Conservation (phyloP, 2,797 vertebrate species). For the Tolypeutes matacus region DNA sequence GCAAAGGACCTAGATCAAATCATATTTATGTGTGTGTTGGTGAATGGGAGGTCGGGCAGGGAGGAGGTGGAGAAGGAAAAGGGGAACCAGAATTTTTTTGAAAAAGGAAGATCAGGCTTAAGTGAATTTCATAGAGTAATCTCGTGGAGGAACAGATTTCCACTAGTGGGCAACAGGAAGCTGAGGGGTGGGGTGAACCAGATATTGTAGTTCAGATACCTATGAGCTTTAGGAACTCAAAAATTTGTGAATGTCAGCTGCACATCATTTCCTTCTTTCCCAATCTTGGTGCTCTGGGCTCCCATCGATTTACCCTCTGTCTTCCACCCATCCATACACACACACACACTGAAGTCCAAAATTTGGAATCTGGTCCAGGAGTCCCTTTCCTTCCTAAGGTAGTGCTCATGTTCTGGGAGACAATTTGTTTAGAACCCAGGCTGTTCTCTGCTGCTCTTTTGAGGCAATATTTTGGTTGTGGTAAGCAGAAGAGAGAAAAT, state of each 20-base stretch:
- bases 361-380: neutral
- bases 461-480: neutral
- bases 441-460: neutral
- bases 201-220: neutral
- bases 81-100: neutral
- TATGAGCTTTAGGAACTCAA: neutral
- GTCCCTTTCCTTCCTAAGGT: neutral
- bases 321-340: neutral
- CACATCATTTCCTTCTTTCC: neutral
- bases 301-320: neutral
- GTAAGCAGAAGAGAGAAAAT: neutral
- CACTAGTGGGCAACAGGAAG: neutral
- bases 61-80: neutral
- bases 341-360: neutral
- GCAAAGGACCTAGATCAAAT: neutral
- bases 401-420: neutral
- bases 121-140: neutral
- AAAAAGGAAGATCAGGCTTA: neutral
- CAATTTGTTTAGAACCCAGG: neutral
- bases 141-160: neutral
- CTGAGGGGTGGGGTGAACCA: neutral
- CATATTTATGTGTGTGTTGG: neutral
- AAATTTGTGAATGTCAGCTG: neutral
- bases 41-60: too few relatives aligned
- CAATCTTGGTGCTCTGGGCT: neutral